Conservation (phyloP, 2,888 invertebrate species). For the Xanthia togata region DNA sequence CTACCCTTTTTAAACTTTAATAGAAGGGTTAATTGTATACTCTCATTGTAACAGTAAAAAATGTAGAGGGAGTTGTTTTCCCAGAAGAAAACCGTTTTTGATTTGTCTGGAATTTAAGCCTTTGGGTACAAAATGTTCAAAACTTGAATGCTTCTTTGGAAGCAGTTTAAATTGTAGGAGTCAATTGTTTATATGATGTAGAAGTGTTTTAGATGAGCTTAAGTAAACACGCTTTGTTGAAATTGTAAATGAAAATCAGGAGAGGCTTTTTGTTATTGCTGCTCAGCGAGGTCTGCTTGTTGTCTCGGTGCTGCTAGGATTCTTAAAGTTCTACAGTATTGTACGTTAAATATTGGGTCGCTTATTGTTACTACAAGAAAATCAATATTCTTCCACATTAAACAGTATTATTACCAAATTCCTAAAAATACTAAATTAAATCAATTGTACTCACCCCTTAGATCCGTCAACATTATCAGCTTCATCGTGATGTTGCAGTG, state of each 20-base stretch:
- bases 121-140: too few relatives aligned
- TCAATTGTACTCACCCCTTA: constrained; percentile 82
- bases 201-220: neutral
- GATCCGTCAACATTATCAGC: constrained; percentile 82
- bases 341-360: neutral
- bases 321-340: neutral
- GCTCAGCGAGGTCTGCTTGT: neutral
- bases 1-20: too few relatives aligned
- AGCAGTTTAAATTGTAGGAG: neutral
- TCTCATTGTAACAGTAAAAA: too few relatives aligned
- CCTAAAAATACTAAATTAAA: neutral
- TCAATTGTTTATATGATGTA: neutral
- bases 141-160: neutral
- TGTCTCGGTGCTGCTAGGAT: neutral
- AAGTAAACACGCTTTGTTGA: neutral
- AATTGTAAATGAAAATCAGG: neutral
- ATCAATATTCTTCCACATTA: too few relatives aligned
- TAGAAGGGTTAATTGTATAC: too few relatives aligned
- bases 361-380: neutral
- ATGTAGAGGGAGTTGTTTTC: too few relatives aligned
- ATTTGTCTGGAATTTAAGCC: too few relatives aligned
- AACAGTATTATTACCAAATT: neutral
- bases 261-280: neutral
- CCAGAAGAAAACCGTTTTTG: too few relatives aligned
- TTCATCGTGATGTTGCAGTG: constrained; percentile 89